These are phyloP conservation scores for Balaeniceps rex DNA, from an alignment of 2,113 vertebrate species.

Conservation along the genomic window DNA sequence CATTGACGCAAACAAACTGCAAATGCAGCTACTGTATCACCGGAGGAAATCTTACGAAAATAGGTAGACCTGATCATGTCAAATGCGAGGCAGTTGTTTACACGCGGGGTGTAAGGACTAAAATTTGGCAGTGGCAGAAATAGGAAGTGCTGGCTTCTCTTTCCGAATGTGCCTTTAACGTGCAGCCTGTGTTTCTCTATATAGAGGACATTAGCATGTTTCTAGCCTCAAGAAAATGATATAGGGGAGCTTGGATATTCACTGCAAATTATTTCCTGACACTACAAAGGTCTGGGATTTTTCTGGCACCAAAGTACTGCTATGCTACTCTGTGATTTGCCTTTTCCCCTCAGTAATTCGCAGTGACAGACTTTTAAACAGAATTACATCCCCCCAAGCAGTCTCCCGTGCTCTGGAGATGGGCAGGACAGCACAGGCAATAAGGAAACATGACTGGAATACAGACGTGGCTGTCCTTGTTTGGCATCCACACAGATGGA, in stretches of 20 bases:
- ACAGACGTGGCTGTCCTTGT: not conserved
- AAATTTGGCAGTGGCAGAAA: not conserved
- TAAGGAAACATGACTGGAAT: conserved; percentile 41
- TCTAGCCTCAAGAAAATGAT: not conserved
- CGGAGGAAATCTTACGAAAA: not conserved
- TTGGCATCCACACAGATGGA: not conserved
- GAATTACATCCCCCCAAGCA: conserved; percentile 42
- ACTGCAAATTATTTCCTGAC: conserved; percentile 16
- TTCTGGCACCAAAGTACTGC: conserved; percentile 5
- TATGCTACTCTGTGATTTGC: conserved; percentile 4
- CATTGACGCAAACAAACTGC: not conserved
- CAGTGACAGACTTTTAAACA: conserved; percentile 53
- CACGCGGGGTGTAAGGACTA: not conserved
- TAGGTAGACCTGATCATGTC: not conserved
- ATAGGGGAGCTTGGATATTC: not conserved
- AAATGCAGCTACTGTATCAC: not conserved
- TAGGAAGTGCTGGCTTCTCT: not conserved
- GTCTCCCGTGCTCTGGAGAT: not conserved
- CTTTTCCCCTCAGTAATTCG: not conserved
- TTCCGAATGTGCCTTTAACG: not conserved
- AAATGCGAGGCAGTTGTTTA: not conserved
- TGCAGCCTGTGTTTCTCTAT: not conserved
- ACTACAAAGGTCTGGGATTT: not conserved
- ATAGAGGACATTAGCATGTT: not conserved
- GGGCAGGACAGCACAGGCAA: not conserved